These are phyloP conservation scores for Pterostichus madidus DNA, from an alignment of 2,888 invertebrate genomes.

Conservation along the genomic window DNA sequence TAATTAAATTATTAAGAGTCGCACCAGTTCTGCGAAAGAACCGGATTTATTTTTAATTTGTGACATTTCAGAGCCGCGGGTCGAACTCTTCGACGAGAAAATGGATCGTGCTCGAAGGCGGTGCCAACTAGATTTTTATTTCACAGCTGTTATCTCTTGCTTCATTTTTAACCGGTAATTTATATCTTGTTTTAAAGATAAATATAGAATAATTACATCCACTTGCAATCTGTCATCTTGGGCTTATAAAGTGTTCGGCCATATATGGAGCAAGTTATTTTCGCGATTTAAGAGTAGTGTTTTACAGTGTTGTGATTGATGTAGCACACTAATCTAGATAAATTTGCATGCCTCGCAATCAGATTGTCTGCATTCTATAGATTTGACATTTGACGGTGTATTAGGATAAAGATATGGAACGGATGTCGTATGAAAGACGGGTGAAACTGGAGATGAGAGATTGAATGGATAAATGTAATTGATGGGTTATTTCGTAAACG, in stretches of 20 bases:
- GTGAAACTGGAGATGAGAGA: too few relatives aligned
- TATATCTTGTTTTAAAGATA: constrained; percentile 54
- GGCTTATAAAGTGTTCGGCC: constrained; percentile 10
- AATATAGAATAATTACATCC: constrained; percentile 53
- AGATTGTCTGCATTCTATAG: too few relatives aligned
- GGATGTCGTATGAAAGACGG: too few relatives aligned
- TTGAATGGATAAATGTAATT: too few relatives aligned
- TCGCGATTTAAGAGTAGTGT: constrained; percentile 24
- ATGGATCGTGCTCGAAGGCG: constrained; percentile 22
- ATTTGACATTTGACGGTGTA: too few relatives aligned
- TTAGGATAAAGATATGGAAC: too few relatives aligned
- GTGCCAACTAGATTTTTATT: constrained; percentile 34
- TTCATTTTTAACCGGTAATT: constrained; percentile 51
- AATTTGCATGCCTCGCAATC: too few relatives aligned
- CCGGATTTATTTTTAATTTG: constrained; percentile 53
- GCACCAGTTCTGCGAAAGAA: constrained; percentile 48
- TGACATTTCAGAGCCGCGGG: constrained; percentile 41
- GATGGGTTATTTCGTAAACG: too few relatives aligned
- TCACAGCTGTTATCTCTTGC: constrained; percentile 40
- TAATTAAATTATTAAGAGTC: constrained; percentile 62
- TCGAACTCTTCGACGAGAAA: constrained; percentile 19
- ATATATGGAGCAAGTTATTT: constrained; percentile 31
- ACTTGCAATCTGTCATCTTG: constrained; percentile 49
- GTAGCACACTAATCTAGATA: constrained; percentile 11
- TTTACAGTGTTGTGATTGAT: constrained; percentile 22